Evolutionary conservation across 2,113 vertebrate species (phyloP), one percentile per base, ranked within the genome.

Genomic region (Actinemys pallida): DNA sequence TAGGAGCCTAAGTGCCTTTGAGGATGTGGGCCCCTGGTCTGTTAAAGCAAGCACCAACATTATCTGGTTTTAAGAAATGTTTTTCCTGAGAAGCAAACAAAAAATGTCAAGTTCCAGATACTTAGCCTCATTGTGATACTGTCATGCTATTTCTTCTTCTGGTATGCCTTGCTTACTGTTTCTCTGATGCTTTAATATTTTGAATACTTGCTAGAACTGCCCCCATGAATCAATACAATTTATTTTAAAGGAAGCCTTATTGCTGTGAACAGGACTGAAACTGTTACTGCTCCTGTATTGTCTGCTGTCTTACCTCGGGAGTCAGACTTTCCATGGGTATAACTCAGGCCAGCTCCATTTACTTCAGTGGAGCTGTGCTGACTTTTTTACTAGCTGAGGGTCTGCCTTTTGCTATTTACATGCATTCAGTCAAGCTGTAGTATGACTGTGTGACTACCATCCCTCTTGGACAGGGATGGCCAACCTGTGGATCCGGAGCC

Each of bases 301-400:
- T 87, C 90, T 83, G 54, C 47, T 85, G 53, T 24, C 11, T 94
- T 92, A 72, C 27, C 39, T 42, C 16, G 12, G 49, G 39, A 2
- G 1, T 81, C 0, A 0, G 54, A 27, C 50, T 42, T 56, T 39
- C 50, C 83, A 31, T 39, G 45, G 3, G 27, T 80, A 86, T n/a
- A 39, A 39, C n/a, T 78, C 78, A 20, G 35, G 49, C 0, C 3
- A 27, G 53, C 56, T 56, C 35, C n/a, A 50, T 27, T 6, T 45
- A 12, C 22, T 54, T 75, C 22, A 56, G 19, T 9, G 22, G 4
- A 56, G 24, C 10, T 39, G n/a, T 25, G n/a, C 22, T 56, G 24
- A 13, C 81, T 39, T 56, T 10, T 39, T 10, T 27, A 39, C n/a
- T 10, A 56, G n/a, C 27, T 8, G 16, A 69, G 5, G 16, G 7